Percentiles rank a stretch among this genome's conserved stretches.
Conservation (phyloP, 92 coral and sea anemone species). For the Micromussa lordhowensis region DNA sequence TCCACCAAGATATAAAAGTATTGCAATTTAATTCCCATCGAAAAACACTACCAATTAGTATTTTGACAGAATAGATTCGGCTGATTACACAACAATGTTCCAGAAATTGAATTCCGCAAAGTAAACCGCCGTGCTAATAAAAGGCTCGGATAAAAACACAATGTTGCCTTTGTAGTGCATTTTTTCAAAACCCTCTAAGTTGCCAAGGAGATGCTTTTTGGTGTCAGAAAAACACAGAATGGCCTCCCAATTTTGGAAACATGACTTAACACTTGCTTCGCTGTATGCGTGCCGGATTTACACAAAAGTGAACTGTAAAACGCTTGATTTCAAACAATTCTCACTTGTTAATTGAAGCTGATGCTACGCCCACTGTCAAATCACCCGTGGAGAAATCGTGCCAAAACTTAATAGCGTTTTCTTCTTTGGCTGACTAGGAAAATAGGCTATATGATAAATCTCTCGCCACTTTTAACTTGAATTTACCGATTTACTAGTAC, state of each 20-base stretch:
- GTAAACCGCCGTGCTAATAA: neutral
- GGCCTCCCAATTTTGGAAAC: neutral
- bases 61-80: neutral
- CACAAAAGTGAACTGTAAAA: neutral
- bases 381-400: neutral
- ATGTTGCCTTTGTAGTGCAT: neutral
- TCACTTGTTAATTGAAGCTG: neutral
- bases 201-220: neutral
- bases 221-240: neutral
- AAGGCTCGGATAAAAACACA: neutral
- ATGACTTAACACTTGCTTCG: neutral
- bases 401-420: no score
- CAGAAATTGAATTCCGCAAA: neutral
- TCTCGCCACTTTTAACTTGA: neutral
- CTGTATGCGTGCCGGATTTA: neutral
- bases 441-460: neutral
- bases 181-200: neutral
- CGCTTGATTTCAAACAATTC: conserved; percentile 5
- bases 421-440: neutral
- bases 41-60: neutral
- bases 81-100: neutral
- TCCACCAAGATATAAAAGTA: neutral
- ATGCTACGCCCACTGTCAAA: neutral
- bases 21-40: conserved; percentile 4
- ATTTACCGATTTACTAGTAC: neutral